Conservation (phyloP, 1,140 invertebrate genomes). For the Drosophila sechellia region DNA sequence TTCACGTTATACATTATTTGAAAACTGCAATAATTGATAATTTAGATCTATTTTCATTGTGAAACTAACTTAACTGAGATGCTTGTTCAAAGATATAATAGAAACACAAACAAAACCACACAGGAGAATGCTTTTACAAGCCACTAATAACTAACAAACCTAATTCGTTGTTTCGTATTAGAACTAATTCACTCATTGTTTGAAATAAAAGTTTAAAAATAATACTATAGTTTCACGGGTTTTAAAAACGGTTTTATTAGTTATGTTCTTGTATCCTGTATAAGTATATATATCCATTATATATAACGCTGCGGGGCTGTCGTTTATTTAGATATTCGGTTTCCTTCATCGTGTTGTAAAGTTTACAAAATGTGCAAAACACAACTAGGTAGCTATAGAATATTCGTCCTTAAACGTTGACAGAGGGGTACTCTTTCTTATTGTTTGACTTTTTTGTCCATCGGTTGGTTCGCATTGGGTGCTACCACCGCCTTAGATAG, state of each 20-base stretch:
- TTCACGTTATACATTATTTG: background rate
- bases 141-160: background rate
- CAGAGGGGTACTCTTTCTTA: conserved; percentile 47
- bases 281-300: conserved; percentile 51
- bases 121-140: background rate
- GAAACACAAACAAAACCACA: background rate
- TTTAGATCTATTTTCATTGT: background rate
- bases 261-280: conserved; percentile 67
- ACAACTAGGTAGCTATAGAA: conserved; percentile 71
- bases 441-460: conserved; percentile 57
- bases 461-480: conserved; percentile 24
- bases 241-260: conserved; percentile 79
- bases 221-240: conserved; percentile 40
- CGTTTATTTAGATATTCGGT: conserved; percentile 35
- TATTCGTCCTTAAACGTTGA: conserved; percentile 40
- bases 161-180: background rate
- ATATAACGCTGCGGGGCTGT: conserved; percentile 55
- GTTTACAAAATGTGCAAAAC: conserved; percentile 82
- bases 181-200: conserved; percentile 28
- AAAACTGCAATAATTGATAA: background rate
- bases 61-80: background rate
- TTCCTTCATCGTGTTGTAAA: conserved; percentile 68
- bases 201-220: conserved; percentile 43
- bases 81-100: background rate
- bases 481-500: conserved; percentile 22